Evolutionary conservation across 2,888 invertebrate genomes (phyloP), one percentile per base, ranked within the genome.

Genomic region (Leptopilina drosophilae): DNA sequence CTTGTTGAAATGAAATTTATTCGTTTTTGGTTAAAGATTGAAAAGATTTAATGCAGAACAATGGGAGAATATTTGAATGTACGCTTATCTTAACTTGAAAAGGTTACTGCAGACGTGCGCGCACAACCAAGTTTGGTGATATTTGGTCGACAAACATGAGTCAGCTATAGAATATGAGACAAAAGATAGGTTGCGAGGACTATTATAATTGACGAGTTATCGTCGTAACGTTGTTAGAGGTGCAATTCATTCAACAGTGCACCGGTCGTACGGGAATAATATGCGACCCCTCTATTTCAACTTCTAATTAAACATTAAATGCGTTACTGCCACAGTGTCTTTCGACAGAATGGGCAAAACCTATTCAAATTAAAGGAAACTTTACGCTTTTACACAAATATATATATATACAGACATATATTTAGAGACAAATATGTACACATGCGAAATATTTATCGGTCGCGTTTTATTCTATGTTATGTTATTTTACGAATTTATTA

Each of bases 191-290:
- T 56, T 73, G 53, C 53, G 26, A 26, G 33, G 73, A 73, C 56
- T 40, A 73, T 56, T 73, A 56, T 73, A 56, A 73, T 73, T 73
- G 73, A 56, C 73, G 73, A 53, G 53, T 73, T 73, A 73, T 73
- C 73, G 56, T 73, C 73, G 56, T 73, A 73, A 73, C 73, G 73
- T 73, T 73, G 73, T 73, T 73, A 56, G 73, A 73, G 73, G 15
- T 56, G 73, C 73, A 73, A 73, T 73, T 73, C 73, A 73, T 73
- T 62, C 62, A 73, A 56, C 73, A 73, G 73, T 73, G 73, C 73
- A 53, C 40, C 73, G 53, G 73, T 69, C 69, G 20, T 53, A 53
- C 69, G 53, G 26, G 69, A 69, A 53, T 69, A 69, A 53, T 69
- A 49, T 69, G 69, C 53, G 7, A 56, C n/a, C 56, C 73, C 73